Evolutionary conservation across 2,888 invertebrate species (phyloP), one percentile per base, ranked within the genome.

Genomic region (Cataglyphis altisquamis): DNA sequence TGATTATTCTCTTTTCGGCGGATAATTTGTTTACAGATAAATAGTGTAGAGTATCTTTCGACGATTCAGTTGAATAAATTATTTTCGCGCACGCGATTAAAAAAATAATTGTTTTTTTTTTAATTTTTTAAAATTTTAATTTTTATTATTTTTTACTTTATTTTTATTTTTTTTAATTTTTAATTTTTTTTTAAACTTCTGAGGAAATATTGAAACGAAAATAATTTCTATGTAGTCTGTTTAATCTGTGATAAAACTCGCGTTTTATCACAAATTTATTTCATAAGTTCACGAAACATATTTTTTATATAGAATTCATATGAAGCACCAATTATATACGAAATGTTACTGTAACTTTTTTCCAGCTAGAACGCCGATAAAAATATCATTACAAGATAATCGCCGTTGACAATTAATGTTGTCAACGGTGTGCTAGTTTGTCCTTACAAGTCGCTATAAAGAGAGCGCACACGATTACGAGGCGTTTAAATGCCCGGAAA

Each of bases 401-500:
- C 41, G 52, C n/a, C 6, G 15, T 73, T 25, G 29, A 74, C 21
- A 32, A n/a, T 15, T 32, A 80, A 80, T 41, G 60, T n/a, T 80
- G 32, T 74, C 80, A 73, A 73, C 55, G n/a, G 12, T 15, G 78
- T 25, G 57, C 18, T n/a, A 25, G 29, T 45, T 29, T 45, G 73
- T 80, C 41, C 45, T 80, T 80, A 74, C 60, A 18, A 5, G 8
- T 18, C 57, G 73, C 45, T 72, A 36, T 36, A 73, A 70, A 72
- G 60, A 32, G 73, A 32, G 15, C 21, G 21, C 63, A 45, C n/a
- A 32, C 32, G 32, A 5, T 39, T 74, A n/a, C 39, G n/a, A 29
- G 32, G n/a, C 25, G 18, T 39, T 57, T 36, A 55, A 21, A 15
- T 21, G 63, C 29, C 29, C 41, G 12, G 41, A 62, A 74, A 45